A percentile compares a stretch with the other conserved stretches of the same genome.
These are phyloP conservation scores for Drosophila tristis DNA, from an alignment of 1,140 invertebrate species.

Conservation along the genomic window DNA sequence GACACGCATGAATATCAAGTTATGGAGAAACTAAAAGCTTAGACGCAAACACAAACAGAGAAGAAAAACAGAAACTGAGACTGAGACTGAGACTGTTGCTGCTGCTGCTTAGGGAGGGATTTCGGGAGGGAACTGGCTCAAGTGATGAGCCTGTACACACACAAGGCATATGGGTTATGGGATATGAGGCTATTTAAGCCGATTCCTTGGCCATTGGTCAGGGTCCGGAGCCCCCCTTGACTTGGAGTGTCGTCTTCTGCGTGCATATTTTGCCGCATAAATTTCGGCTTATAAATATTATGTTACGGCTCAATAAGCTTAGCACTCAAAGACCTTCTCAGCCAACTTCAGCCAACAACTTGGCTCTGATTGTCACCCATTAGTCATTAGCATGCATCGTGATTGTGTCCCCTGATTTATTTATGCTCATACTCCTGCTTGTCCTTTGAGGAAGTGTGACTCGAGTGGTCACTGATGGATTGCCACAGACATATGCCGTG, in stretches of 20 bases:
- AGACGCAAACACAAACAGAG: conserved; percentile 30
- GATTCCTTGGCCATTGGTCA: conserved; percentile 34
- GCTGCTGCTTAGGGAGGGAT: conserved; percentile 3
- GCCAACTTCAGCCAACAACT: background rate
- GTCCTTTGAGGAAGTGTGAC: conserved; percentile 29
- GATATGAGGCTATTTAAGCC: conserved; percentile 61
- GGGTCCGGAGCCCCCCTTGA: conserved; percentile 7
- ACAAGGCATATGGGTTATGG: conserved; percentile 54
- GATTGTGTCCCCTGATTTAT: conserved; percentile 26
- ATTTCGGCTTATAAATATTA: conserved; percentile 71
- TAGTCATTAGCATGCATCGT: conserved; percentile 64
- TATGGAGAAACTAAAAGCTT: conserved; percentile 72
- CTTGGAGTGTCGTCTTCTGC: conserved; percentile 43
- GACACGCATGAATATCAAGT: conserved; percentile 75
- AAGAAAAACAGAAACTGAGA: conserved; percentile 19
- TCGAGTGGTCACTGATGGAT: conserved; percentile 58
- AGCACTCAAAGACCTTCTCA: conserved; percentile 19
- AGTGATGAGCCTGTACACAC: conserved; percentile 64
- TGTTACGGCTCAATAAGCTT: conserved; percentile 75
- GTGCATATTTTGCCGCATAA: conserved; percentile 48
- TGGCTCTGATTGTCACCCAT: conserved; percentile 61
- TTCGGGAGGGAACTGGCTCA: conserved; percentile 23
- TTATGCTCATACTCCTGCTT: conserved; percentile 6
- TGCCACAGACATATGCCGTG: conserved; percentile 16
- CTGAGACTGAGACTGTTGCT: conserved; percentile 14